Percentiles rank a stretch among this genome's conserved stretches.
These are phyloP conservation scores for Noctuana brunneofusca DNA, from an alignment of 2,888 invertebrate genomes.

Conservation along the genomic window DNA sequence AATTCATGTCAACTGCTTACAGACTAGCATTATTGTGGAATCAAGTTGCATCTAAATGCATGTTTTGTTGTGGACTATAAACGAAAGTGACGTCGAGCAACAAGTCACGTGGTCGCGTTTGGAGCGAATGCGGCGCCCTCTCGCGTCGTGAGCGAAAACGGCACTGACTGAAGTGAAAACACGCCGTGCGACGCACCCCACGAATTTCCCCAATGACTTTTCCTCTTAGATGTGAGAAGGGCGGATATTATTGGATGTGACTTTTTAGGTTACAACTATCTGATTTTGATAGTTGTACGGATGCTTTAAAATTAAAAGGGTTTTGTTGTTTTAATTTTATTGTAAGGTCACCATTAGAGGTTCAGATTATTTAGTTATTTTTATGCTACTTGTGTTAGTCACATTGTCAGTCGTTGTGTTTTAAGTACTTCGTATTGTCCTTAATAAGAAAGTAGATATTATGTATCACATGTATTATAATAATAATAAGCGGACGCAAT, in stretches of 20 bases:
- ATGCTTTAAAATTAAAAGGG: neutral
- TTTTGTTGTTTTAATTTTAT: too few relatives aligned
- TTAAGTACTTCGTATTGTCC: too few relatives aligned
- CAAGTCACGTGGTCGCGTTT: slow-evolving; percentile 68
- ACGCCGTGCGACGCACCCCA: slow-evolving; percentile 76
- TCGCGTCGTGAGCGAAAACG: slow-evolving; percentile 74
- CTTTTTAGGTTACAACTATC: slow-evolving; percentile 4
- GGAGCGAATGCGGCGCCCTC: slow-evolving; percentile 71
- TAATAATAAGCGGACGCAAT: too few relatives aligned
- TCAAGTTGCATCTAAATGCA: slow-evolving; percentile 26
- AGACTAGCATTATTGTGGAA: slow-evolving; percentile 38
- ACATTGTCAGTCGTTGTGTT: too few relatives aligned
- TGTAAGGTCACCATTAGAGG: too few relatives aligned
- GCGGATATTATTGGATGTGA: slow-evolving; percentile 58
- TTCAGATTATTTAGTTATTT: too few relatives aligned
- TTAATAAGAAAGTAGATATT: too few relatives aligned
- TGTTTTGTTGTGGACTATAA: slow-evolving; percentile 21
- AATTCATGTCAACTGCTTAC: slow-evolving; percentile 68
- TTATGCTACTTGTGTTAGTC: too few relatives aligned
- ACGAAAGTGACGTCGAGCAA: slow-evolving; percentile 55
- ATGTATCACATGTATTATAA: too few relatives aligned
- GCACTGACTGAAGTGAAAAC: slow-evolving; percentile 75
- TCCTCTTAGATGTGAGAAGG: slow-evolving; percentile 69
- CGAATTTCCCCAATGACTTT: slow-evolving; percentile 79
- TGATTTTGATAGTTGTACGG: neutral